phyloP scores from a whole-genome alignment of 2,888 invertebrate genomes.

The Eudasyphora cyanicolor region DNA sequence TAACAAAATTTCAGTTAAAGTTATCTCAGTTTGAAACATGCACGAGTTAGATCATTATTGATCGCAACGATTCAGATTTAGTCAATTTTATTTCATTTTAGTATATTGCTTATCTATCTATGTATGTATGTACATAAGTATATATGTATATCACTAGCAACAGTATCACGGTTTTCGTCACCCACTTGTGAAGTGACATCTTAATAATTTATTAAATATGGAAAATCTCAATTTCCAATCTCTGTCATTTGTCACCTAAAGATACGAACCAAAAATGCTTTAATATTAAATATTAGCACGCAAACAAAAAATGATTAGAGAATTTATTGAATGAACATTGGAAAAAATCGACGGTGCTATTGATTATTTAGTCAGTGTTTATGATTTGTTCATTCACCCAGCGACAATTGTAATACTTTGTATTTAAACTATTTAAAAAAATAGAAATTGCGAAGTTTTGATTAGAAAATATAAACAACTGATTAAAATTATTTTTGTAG shows the following conservation, averaged over 20 bases:
- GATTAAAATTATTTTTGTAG: no score
- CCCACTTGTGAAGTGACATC: conserved; percentile 13
- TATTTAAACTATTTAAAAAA: not conserved
- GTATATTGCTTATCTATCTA: no score
- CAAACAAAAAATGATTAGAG: not conserved
- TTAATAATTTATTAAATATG: conserved; percentile 27
- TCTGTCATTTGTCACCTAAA: not conserved
- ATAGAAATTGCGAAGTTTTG: no score
- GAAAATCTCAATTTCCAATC: not conserved
- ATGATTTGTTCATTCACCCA: not conserved
- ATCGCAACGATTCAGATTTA: no score
- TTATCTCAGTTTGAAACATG: no score
- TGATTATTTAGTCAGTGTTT: not conserved
- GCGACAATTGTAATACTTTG: not conserved
- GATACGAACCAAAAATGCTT: not conserved
- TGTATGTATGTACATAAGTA: no score
- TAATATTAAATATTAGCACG: no score
- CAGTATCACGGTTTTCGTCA: not conserved
- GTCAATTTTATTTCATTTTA: no score
- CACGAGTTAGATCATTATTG: no score
- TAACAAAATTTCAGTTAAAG: no score
- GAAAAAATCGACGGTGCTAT: not conserved
- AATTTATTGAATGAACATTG: not conserved
- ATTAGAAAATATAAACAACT: no score
- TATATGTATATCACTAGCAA: not conserved